These are phyloP conservation scores for Lagodon rhomboides DNA, from an alignment of 2,797 vertebrate species.

Conservation along the genomic window DNA sequence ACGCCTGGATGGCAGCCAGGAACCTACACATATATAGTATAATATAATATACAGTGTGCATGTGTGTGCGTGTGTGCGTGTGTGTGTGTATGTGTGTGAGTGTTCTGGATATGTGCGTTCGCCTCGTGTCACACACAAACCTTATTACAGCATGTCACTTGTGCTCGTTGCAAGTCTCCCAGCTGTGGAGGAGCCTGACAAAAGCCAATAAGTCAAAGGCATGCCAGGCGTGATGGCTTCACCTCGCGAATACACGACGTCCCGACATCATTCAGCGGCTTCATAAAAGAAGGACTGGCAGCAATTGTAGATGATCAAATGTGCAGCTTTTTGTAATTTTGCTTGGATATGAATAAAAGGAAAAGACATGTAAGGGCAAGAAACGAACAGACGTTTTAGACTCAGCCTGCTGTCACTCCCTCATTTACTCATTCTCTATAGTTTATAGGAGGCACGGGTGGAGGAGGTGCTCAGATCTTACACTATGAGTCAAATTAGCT, in stretches of 20 bases:
- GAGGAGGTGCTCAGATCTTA: too few relatives aligned
- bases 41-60: neutral
- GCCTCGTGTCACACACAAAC: conserved; percentile 63
- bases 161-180: conserved; percentile 66
- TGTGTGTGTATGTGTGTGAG: neutral
- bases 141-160: conserved; percentile 77
- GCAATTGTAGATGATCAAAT: conserved; percentile 45
- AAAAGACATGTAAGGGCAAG: neutral
- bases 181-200: conserved; percentile 74
- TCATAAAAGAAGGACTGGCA: conserved; percentile 48
- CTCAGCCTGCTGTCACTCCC: neutral
- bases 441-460: neutral
- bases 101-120: conserved; percentile 24
- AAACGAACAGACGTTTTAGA: neutral
- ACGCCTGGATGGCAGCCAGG: conserved; percentile 51
- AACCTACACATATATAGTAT: conserved; percentile 23
- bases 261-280: conserved; percentile 50
- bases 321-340: conserved; percentile 21
- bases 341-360: conserved; percentile 21
- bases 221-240: conserved; percentile 60
- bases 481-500: too few relatives aligned
- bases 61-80: too few relatives aligned
- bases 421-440: conserved; percentile 1
- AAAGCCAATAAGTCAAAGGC: conserved; percentile 65
- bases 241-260: conserved; percentile 48